phyloP scores from a whole-genome alignment of 2,113 vertebrate species.

The Clarias magur region DNA sequence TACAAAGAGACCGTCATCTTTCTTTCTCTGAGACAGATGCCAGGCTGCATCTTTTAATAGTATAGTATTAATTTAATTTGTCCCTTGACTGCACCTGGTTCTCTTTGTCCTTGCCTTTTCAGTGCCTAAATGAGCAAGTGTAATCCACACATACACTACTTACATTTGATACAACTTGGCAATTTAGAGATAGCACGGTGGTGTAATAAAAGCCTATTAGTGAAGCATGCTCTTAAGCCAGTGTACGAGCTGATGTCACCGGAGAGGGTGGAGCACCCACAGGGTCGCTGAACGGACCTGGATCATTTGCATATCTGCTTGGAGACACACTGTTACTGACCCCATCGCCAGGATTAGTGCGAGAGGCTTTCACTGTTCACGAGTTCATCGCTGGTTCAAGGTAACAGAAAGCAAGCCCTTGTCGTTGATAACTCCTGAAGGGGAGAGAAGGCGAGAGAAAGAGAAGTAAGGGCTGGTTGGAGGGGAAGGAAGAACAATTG shows the following conservation, averaged over 20 bases:
- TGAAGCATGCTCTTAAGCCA: constrained; percentile 35
- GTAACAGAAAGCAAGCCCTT: constrained; percentile 68
- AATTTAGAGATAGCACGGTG: constrained; percentile 43
- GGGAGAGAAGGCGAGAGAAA: constrained; percentile 52
- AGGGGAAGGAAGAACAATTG: constrained; percentile 58
- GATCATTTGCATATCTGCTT: constrained; percentile 74
- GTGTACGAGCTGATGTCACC: constrained; percentile 64
- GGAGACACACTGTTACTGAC: constrained; percentile 70
- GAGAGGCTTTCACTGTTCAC: constrained; percentile 64
- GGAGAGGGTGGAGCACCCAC: constrained; percentile 54
- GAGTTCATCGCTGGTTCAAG: constrained; percentile 71
- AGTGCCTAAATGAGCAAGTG: constrained; percentile 24
- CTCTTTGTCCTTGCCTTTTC: constrained; percentile 29
- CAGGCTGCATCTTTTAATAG: constrained; percentile 42
- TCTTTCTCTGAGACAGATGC: constrained; percentile 27
- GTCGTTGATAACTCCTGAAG: constrained; percentile 75
- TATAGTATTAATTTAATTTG: constrained; percentile 45
- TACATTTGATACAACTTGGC: constrained; percentile 48
- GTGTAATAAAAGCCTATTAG: constrained; percentile 55
- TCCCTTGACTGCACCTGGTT: constrained; percentile 28
- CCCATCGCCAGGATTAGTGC: constrained; percentile 68
- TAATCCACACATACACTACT: constrained; percentile 45
- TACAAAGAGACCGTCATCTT: constrained; percentile 31
- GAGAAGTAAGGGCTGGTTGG: constrained; percentile 46
- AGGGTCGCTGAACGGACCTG: constrained; percentile 50